Base-by-base conservation (phyloP, 2,888 invertebrate species). In the Arctia plantaginis region DNA sequence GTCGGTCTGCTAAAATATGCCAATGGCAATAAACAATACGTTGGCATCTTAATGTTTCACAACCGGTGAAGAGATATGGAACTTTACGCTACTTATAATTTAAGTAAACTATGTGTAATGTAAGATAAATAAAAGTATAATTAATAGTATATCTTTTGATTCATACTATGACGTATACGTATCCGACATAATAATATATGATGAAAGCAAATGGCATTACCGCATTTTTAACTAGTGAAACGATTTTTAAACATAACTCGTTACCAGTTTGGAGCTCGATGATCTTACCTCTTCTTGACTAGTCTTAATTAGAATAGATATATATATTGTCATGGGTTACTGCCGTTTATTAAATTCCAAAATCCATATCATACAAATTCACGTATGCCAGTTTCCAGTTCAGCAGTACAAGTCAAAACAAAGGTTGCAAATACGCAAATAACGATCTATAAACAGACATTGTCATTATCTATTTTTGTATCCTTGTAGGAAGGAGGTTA, bases 1-100 rank as follows among this genome's bases (percentile, higher is more conserved):
- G 86, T 85, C 85, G 87, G 85, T 84, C 85, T 86, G 89, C 87
- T 90, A 89, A 91, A 92, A 93, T 91, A 90, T 88, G 87, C 85
- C 85, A 87, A 88, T 85, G 82, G 87, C 86, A 90, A 92, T 92
- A 92, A 92, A 92, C 91, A 91, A 91, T 90, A 85, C 85, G 85
- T 83, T 87, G 88, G 85, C 89, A 88, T 89, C 86, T 89, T 85
- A 84, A 83, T 85, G 82, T 77, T 72, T 83, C 80, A 83, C 82
- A 88, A 79, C 76, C 75, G 72, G 77, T 78, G 76, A 77, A 75
- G 76, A 77, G 76, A 78, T 75, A 78, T 76, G 70, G 71, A 77
- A 77, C 73, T 68, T 71, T 77, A 85, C 67, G 72, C 69, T 71
- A 75, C 65, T 77, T 69, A 75, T 72, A 72, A 72, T 75, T 71